Evolutionary conservation across 2,113 vertebrate genomes (phyloP).

Genomic region (Pluvialis apricaria): DNA sequence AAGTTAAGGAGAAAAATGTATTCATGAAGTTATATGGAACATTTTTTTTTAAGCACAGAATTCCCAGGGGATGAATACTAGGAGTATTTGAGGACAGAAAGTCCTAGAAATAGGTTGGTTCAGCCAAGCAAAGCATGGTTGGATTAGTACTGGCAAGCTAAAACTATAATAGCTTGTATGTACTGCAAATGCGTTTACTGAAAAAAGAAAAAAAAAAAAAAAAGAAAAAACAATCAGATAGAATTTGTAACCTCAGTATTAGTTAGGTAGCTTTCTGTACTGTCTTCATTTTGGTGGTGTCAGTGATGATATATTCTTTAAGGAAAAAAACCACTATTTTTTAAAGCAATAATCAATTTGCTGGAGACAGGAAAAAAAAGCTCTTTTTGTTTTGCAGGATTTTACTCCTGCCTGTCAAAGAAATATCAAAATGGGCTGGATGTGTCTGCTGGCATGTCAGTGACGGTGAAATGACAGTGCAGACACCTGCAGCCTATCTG

Average conservation of each 20-base stretch:
- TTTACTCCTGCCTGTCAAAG: not conserved
- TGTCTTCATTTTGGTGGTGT: not conserved
- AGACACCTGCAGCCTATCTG: not conserved
- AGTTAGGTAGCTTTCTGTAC: not conserved
- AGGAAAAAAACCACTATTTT: rapidly evolving
- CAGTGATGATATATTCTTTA: not conserved
- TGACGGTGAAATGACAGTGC: not conserved
- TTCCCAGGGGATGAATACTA: not conserved
- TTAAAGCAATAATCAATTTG: not conserved
- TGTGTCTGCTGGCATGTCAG: not conserved
- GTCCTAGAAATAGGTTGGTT: not conserved
- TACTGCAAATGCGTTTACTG: not conserved
- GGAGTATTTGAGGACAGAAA: not conserved
- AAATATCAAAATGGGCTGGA: not conserved
- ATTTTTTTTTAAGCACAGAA: not conserved
- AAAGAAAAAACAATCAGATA: not conserved
- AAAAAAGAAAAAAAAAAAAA: not conserved
- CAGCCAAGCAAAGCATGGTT: not conserved
- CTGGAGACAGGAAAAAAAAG: not conserved
- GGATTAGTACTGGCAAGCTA: not conserved
- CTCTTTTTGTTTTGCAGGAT: not conserved
- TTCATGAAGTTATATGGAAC: not conserved
- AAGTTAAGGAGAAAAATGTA: not conserved
- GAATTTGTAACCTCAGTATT: not conserved
- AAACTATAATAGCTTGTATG: not conserved